Base-by-base conservation (phyloP, 92 coral and sea anemone species). In the Zoanthus solanderi region DNA sequence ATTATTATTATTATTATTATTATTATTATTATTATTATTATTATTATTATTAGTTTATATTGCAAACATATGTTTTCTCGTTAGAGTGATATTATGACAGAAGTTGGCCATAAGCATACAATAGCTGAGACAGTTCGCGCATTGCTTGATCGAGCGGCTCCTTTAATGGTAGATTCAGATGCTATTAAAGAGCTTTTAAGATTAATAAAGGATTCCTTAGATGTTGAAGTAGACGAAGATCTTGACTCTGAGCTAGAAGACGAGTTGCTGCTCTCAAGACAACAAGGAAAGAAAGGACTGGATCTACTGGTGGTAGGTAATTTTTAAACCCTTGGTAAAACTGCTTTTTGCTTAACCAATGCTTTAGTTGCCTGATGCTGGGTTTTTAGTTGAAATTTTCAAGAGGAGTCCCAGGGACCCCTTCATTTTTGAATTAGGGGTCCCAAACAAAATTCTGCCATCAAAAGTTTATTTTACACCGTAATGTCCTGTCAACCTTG, bases 81-180 rank as follows among this genome's bases (percentile, higher is more conserved):
- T 37, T 84, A 95, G 98, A 92, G 95, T 81, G 98, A 97, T 31
- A 88, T 97, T 54, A 95, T 94, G 58, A 81, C 93, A 2, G 93
- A 92, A 78, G 83, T 97, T 71, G 99, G 99, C 14, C 79, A 88
- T 37, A 95, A 93, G 85, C 94, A 94, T 63, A 97, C 96, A 13
- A 87, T 97, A 31, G 89, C 91, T 52, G 99, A 97, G 80, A 94
- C 99, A 69, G 71, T 97, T 31, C 93, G 92, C 57, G 98, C 97
- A 75, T 76, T 97, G 46, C 85, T 97, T 60, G 98, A 95, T 75
- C 95, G 98, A 75, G 98, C 97, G 7, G 93, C 99, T 4, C 99
- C 98, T 18, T 89, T 95, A 12, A 87, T 97, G 71, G 93, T 95
- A 16, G 99, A 97, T 80, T 85, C 93, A 37, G 87, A 93, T 45